Conservation (phyloP, 2,113 vertebrate genomes). For the Sula dactylatra region DNA sequence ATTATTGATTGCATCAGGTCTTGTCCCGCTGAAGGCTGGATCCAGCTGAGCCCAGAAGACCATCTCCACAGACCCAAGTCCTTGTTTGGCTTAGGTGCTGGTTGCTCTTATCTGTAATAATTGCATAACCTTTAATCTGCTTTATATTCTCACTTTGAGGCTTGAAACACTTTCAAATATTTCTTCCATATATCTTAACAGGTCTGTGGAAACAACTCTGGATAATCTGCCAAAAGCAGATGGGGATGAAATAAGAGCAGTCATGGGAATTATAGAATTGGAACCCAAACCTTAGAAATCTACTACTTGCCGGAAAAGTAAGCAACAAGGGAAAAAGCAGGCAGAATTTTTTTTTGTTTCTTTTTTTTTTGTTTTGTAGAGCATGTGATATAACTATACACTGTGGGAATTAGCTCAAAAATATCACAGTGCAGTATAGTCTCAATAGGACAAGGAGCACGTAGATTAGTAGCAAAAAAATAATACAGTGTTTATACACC, state of each 20-base stretch:
- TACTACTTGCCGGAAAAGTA: background rate
- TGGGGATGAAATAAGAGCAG: background rate
- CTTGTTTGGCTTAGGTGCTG: background rate
- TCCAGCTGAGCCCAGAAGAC: background rate
- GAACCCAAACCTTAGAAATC: background rate
- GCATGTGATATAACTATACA: background rate
- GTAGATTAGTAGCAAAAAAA: background rate
- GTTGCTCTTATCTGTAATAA: background rate
- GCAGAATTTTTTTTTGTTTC: background rate
- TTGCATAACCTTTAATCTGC: background rate
- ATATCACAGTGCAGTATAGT: background rate
- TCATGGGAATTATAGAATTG: background rate
- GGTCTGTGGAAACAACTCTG: background rate
- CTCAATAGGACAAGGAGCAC: background rate
- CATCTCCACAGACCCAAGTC: background rate
- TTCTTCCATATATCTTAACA: background rate
- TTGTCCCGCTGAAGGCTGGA: background rate
- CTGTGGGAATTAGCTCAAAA: background rate
- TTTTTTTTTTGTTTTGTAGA: background rate
- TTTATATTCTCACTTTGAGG: background rate
- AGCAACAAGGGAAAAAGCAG: background rate
- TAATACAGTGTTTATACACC: background rate
- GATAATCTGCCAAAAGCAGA: background rate
- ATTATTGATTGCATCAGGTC: background rate
- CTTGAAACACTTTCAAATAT: background rate